Conservation (phyloP, 37 sponge, comb jelly and placozoan species). For the Beroe ovata region DNA sequence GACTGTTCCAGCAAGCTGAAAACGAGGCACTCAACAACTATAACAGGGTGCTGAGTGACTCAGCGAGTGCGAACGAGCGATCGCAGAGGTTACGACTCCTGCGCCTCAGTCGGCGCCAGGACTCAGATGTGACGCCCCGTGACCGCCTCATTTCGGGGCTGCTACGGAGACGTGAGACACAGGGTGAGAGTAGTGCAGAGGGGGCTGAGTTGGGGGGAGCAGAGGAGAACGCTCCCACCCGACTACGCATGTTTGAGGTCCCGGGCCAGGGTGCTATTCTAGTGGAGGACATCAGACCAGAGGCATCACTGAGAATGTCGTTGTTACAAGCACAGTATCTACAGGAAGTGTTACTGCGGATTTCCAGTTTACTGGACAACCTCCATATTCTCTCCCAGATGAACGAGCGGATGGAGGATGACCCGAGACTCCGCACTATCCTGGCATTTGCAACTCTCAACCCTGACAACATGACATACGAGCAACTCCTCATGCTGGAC, state of each 20-base stretch:
- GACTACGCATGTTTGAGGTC: constrained; percentile 35
- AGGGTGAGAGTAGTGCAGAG: not conserved
- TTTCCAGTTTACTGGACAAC: constrained; percentile 59
- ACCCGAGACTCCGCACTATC: constrained; percentile 49
- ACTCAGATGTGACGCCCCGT: constrained; percentile 1
- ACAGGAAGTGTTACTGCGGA: constrained; percentile 35
- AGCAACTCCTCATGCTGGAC: constrained; percentile 67
- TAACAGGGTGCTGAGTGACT: not conserved
- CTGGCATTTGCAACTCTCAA: constrained; percentile 60
- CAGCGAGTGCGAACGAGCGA: constrained; percentile 37
- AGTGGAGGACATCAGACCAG: constrained; percentile 51
- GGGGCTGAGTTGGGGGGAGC: not conserved
- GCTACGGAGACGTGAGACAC: constrained; percentile 32
- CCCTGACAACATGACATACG: constrained; percentile 64
- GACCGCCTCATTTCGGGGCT: constrained; percentile 14
- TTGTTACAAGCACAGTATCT: constrained; percentile 63
- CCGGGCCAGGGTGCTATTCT: not conserved
- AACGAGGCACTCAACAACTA: constrained; percentile 46
- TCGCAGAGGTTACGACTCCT: constrained; percentile 4
- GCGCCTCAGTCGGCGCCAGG: constrained; percentile 4
- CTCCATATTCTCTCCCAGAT: constrained; percentile 62
- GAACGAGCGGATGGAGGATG: constrained; percentile 60
- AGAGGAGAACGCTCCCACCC: constrained; percentile 13
- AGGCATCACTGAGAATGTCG: constrained; percentile 50
- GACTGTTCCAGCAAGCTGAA: constrained; percentile 29